A percentile compares a stretch with the other conserved stretches of the same genome.
Evolutionary conservation across 2,888 invertebrate genomes (phyloP).

Genomic region (Perithous albicinctus): DNA sequence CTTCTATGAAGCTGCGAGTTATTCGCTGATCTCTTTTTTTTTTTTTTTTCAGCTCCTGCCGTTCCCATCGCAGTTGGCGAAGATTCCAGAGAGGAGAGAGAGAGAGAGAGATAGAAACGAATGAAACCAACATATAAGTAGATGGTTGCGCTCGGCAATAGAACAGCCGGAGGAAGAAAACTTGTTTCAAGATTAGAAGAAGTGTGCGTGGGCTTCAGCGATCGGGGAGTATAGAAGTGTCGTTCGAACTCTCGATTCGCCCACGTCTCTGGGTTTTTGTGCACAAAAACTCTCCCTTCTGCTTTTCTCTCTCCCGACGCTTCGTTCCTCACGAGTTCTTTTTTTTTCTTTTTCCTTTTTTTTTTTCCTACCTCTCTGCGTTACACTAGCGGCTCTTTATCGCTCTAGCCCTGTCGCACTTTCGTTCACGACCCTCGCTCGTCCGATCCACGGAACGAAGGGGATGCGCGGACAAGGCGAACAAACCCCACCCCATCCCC

Average conservation of each 20-base stretch:
- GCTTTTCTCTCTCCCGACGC: slow-evolving; percentile 27
- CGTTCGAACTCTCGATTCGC: slow-evolving; percentile 78
- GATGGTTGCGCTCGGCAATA: background rate
- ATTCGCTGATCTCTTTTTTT: background rate
- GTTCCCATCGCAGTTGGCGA: background rate
- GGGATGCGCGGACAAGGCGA: slow-evolving; percentile 71
- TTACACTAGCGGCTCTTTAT: too few relatives aligned
- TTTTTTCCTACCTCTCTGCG: too few relatives aligned
- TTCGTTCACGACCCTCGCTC: slow-evolving; percentile 65
- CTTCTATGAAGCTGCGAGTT: background rate
- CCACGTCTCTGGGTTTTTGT: slow-evolving; percentile 71
- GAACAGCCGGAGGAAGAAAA: slow-evolving; percentile 36
- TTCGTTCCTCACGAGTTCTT: slow-evolving; percentile 3
- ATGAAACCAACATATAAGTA: background rate
- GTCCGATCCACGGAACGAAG: slow-evolving; percentile 47
- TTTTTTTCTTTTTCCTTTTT: slow-evolving; percentile 27
- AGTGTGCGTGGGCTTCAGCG: slow-evolving; percentile 31
- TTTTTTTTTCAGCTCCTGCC: too few relatives aligned
- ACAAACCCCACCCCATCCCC: slow-evolving; percentile 47
- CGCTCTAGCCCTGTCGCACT: slow-evolving; percentile 47
- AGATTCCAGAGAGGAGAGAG: background rate
- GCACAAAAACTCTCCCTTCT: slow-evolving; percentile 53
- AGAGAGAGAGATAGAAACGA: slow-evolving; percentile 1
- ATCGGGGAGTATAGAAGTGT: slow-evolving; percentile 53
- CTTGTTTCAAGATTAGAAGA: slow-evolving; percentile 58